Conservation (phyloP, 2,888 invertebrate species). For the Apantesis nais region DNA sequence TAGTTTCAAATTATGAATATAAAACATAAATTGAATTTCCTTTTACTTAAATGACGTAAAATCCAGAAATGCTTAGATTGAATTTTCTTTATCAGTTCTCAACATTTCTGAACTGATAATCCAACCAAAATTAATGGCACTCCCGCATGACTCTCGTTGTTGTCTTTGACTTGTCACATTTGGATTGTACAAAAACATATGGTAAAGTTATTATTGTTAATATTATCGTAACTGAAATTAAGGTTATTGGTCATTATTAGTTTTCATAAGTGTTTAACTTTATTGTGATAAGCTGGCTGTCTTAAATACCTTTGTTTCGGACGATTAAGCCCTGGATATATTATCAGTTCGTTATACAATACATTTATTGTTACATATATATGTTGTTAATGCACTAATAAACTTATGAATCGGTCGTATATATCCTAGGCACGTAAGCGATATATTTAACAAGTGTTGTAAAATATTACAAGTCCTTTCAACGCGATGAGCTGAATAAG, state of each 20-base stretch:
- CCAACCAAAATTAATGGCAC: too few relatives aligned
- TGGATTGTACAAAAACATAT: neutral
- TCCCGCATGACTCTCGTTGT: too few relatives aligned
- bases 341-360: conserved; percentile 2
- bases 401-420: neutral
- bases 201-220: neutral
- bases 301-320: neutral
- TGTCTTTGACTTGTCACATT: too few relatives aligned
- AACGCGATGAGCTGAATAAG: too few relatives aligned
- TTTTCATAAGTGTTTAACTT: neutral
- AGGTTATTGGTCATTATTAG: neutral
- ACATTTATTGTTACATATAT: neutral
- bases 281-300: neutral
- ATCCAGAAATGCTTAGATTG: too few relatives aligned
- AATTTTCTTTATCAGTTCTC: too few relatives aligned
- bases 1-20: too few relatives aligned
- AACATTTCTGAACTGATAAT: too few relatives aligned
- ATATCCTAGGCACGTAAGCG: neutral
- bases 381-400: neutral
- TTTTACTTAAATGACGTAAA: too few relatives aligned
- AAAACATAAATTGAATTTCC: too few relatives aligned
- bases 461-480: neutral
- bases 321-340: neutral
- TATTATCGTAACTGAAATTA: neutral
- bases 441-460: neutral